Evolutionary conservation across 2,113 vertebrate species (phyloP).

Genomic region (Machaerirhynchus nigripectus): DNA sequence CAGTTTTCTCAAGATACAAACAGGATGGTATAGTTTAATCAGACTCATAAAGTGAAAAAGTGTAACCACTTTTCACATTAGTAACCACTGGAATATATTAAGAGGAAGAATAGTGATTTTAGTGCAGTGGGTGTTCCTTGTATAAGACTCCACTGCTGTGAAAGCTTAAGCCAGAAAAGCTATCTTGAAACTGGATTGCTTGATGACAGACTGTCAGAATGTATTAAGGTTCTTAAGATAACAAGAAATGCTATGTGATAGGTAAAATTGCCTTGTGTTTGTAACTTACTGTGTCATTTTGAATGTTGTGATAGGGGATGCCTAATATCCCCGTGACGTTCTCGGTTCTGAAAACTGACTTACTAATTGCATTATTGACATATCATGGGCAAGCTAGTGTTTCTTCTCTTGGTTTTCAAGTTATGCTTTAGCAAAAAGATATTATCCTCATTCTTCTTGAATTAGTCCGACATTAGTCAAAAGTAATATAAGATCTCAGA

Average conservation of each 20-base stretch:
- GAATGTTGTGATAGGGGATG: background rate
- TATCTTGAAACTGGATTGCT: constrained; percentile 29
- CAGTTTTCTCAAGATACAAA: background rate
- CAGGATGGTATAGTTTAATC: background rate
- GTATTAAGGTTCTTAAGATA: constrained; percentile 40
- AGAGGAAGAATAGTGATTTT: background rate
- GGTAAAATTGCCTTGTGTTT: constrained; percentile 32
- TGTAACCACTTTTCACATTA: background rate
- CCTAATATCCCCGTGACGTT: background rate
- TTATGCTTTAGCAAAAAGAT: background rate
- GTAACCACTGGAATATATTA: background rate
- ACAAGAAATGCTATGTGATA: constrained; percentile 28
- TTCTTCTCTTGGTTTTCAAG: background rate
- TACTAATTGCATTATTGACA: background rate
- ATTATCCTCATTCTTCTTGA: background rate
- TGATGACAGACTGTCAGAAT: constrained; percentile 53
- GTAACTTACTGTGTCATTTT: constrained; percentile 23
- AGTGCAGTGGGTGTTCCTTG: background rate
- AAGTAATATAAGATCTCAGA: background rate
- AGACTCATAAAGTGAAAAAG: background rate
- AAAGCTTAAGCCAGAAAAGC: constrained; percentile 14
- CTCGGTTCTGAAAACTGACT: background rate
- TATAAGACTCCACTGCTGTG: background rate
- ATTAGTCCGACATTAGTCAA: background rate
- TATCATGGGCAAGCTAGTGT: background rate